These are phyloP conservation scores for Eospalax fontanierii DNA, from an alignment of 2,797 vertebrate genomes.

Conservation along the genomic window DNA sequence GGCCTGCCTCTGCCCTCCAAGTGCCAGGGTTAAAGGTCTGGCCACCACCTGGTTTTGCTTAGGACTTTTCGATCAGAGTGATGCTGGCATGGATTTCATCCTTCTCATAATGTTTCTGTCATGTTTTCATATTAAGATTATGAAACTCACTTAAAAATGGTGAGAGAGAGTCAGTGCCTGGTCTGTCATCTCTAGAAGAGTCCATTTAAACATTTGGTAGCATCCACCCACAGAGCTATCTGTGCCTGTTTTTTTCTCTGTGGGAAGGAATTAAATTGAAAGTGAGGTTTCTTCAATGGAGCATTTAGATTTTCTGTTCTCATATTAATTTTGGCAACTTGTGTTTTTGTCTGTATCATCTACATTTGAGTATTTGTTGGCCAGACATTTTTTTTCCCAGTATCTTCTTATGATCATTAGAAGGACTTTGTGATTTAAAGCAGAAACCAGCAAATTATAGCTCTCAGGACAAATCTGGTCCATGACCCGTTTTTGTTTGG, in stretches of 20 bases:
- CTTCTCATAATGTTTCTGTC: constrained; percentile 62
- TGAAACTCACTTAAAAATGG: constrained; percentile 56
- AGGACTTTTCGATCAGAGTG: constrained; percentile 27
- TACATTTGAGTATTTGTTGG: constrained; percentile 49
- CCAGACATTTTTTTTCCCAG: background rate
- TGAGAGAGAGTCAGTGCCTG: constrained; percentile 30
- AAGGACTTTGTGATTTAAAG: background rate
- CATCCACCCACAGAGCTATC: constrained; percentile 65
- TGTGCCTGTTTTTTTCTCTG: constrained; percentile 59
- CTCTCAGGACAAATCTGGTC: constrained; percentile 18
- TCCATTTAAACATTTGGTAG: constrained; percentile 72
- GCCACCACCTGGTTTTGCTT: constrained; percentile 26
- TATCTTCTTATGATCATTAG: constrained; percentile 43
- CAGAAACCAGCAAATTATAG: background rate
- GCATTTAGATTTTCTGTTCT: constrained; percentile 51
- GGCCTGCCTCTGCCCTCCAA: too few species aligned
- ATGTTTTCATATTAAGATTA: constrained; percentile 68
- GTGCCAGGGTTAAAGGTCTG: too few species aligned
- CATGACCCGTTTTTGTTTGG: background rate
- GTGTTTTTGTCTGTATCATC: constrained; percentile 16
- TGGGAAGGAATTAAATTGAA: constrained; percentile 66
- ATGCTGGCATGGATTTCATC: constrained; percentile 44
- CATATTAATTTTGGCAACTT: constrained; percentile 34
- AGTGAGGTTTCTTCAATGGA: constrained; percentile 58
- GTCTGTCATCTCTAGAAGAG: constrained; percentile 56